These are phyloP conservation scores for Cariama cristata DNA, from an alignment of 2,113 vertebrate species.

Conservation along the genomic window DNA sequence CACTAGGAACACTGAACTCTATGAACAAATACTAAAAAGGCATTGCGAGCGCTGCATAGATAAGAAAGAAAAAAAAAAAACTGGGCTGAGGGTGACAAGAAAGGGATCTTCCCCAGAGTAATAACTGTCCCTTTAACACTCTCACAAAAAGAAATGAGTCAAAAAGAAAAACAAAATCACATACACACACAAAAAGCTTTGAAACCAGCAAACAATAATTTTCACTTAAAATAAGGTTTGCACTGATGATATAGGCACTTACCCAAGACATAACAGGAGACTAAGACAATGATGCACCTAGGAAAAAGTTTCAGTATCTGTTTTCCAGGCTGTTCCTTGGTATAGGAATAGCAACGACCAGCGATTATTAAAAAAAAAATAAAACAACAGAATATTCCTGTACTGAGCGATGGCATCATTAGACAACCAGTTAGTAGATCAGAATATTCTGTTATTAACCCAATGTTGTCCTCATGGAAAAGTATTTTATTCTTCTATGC, in stretches of 20 bases:
- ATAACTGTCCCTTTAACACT: neutral
- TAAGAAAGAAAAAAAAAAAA: neutral
- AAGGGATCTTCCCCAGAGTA: conserved; percentile 9
- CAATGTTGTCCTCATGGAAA: fast-evolving
- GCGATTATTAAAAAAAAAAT: neutral
- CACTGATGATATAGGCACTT: neutral
- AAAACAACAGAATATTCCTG: neutral
- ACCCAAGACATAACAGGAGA: neutral
- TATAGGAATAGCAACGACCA: neutral
- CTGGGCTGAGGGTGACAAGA: neutral
- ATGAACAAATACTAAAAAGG: conserved; percentile 43
- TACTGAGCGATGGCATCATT: neutral
- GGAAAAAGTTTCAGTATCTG: neutral
- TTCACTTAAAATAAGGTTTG: neutral
- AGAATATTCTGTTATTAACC: neutral
- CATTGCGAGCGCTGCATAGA: neutral
- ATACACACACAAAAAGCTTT: neutral
- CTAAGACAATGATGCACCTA: neutral
- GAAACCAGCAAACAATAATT: conserved; percentile 17
- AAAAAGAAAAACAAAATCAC: conserved; percentile 10
- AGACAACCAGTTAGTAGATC: neutral
- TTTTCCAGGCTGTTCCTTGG: neutral
- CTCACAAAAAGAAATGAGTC: neutral
- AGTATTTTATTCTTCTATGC: neutral
- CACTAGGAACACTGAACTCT: conserved; percentile 48